Conservation (phyloP, 2,888 invertebrate species). For the Furcula furcula region DNA sequence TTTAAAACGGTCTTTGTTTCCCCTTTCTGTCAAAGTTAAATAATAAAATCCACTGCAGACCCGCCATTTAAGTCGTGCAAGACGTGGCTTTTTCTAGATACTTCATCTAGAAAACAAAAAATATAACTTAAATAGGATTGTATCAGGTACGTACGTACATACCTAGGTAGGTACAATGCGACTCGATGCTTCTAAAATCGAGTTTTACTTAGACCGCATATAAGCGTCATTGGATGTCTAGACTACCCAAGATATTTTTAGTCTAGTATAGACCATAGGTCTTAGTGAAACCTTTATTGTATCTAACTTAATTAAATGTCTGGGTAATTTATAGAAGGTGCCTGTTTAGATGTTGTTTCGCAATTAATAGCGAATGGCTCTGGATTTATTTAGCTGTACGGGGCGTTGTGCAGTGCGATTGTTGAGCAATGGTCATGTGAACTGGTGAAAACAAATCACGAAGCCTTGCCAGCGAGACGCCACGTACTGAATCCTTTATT, state of each 20-base stretch:
- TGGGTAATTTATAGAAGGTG: constrained; percentile 9
- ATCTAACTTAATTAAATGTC: neutral
- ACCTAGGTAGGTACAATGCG: constrained; percentile 14
- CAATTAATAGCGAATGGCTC: constrained; percentile 19
- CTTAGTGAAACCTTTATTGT: constrained; percentile 5
- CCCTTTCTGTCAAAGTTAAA: constrained; percentile 68
- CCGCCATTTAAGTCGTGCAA: constrained; percentile 45
- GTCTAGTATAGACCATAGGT: constrained; percentile 1
- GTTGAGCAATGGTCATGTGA: constrained; percentile 18
- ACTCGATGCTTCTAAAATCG: constrained; percentile 15
- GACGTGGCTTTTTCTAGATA: constrained; percentile 43
- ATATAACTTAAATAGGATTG: constrained; percentile 18
- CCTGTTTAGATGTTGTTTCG: constrained; percentile 15
- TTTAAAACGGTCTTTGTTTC: constrained; percentile 72
- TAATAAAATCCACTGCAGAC: constrained; percentile 63
- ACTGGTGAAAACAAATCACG: constrained; percentile 48
- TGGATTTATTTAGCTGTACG: constrained; percentile 27
- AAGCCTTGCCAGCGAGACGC: constrained; percentile 34
- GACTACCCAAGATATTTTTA: constrained; percentile 19
- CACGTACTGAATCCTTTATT: constrained; percentile 52
- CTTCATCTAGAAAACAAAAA: constrained; percentile 32
- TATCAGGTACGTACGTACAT: constrained; percentile 16
- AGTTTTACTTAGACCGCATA: constrained; percentile 17
- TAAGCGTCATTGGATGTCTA: constrained; percentile 12
- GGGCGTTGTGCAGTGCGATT: constrained; percentile 47